Base-by-base conservation (phyloP, 2,797 vertebrate genomes). In the Sebastes taczanowskii region DNA sequence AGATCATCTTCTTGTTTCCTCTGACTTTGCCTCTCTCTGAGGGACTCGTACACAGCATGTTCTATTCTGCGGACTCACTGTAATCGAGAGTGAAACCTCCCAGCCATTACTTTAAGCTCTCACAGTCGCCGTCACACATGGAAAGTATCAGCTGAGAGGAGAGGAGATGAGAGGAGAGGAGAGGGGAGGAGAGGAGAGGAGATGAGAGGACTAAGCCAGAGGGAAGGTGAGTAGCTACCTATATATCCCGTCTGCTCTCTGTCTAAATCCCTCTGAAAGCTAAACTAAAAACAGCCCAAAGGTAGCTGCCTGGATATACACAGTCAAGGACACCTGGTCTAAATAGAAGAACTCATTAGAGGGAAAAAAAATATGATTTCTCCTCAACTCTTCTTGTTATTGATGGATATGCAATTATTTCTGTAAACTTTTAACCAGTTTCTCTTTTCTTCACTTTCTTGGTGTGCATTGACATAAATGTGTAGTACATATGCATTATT, bases 211-310 rank as follows among this genome's bases (percentile, higher is more conserved):
- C 72, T 75, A 14, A 85, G 88, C 90, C 88, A 86, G 86, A 83
- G 89, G 91, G 86, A 92, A 92, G 90, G 89, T 90, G 86, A 78
- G 60, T 42, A 84, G 81, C 67, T 76, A 80, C 74, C 83, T 89
- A 85, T 72, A 42, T 22, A 65, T 88, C 35, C 3, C 20, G 35
- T 63, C 71, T 71, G 27, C 72, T 87, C 87, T 85, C 78, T 55
- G 62, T 74, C 56, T 72, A 86, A 87, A 80, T 87, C 86, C 88
- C 85, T 81, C 35, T 73, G 86, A 84, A 85, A 90, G 70, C 73
- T 52, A 67, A 86, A 80, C 75, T 70, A 81, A 88, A 86, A 81
- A 79, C 81, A 80, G 83, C 89, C 82, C 74, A 69, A 55, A 89
- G 88, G 83, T 82, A 81, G 27, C 73, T 71, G 80, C 74, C 68